Evolutionary conservation across 2,113 vertebrate genomes (phyloP), one percentile per base, ranked within the genome.

Genomic region (Hippocampus barbouri): DNA sequence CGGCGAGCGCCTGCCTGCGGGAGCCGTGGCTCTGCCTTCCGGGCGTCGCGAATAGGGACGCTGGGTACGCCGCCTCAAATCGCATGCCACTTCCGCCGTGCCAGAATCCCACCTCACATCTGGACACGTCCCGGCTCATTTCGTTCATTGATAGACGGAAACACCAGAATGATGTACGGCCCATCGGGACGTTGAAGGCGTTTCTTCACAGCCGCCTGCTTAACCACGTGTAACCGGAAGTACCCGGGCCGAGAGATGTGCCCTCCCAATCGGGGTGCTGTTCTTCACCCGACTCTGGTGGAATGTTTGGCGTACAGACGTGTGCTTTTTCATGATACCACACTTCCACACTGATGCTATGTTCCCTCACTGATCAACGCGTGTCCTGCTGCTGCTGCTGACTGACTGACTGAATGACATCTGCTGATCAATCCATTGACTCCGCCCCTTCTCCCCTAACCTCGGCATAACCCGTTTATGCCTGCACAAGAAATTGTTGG

Each of bases 111-210:
- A 38, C 73, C 76, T 41, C 77, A 16, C 83, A 93, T 85, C 94
- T 99, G 71, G 96, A 99, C 90, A 98, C 90, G 75, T 97, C 96
- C 84, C 93, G 97, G 86, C 94, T 99, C 90, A 95, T 96, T 86
- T 95, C 97, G 18, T 99, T 98, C 94, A 96, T 98, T 68, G 96
- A 98, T 91, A 94, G 97, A 89, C 94, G 97, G 86, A 98, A 96
- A 92, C 97, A 98, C 93, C 97, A 97, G 94, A 98, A 97, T 74
- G 97, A 99, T 47, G 77, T 89, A 85, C 94, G 96, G 87, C 95
- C 96, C 74, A 91, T 99, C 68, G 92, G 93, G 87, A 92, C 93
- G 88, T 91, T 98, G 77, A 95, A 94, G 90, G 91, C 93, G 92
- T 98, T 98, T 88, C 86, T 99, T 78, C 95, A 96, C 88, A 97